Conservation (phyloP, 2,888 invertebrate genomes). For the Artemia sp. region DNA sequence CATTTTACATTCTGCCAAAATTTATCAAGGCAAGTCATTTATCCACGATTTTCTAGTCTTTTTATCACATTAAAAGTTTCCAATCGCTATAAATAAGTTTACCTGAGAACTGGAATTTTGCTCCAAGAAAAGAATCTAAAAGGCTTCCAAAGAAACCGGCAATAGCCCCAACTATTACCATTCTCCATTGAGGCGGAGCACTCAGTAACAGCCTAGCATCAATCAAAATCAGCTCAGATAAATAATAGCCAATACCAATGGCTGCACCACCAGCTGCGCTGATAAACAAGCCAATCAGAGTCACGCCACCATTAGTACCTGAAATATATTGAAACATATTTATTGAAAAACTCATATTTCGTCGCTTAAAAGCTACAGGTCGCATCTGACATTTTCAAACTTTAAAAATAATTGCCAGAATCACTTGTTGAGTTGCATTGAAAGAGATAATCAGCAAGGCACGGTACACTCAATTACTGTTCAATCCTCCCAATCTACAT, state of each 20-base stretch:
- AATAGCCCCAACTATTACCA: constrained; percentile 50
- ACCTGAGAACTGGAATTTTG: constrained; percentile 70
- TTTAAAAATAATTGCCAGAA: too few species aligned
- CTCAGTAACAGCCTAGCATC: constrained; percentile 40
- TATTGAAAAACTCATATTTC: too few species aligned
- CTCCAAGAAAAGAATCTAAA: constrained; percentile 66
- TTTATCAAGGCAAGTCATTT: too few species aligned
- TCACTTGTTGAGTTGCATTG: too few species aligned
- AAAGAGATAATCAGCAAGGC: too few species aligned
- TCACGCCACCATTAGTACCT: constrained; percentile 80
- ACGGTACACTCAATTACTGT: too few species aligned
- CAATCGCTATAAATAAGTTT: constrained; percentile 26
- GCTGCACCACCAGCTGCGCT: constrained; percentile 48
- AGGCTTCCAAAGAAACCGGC: constrained; percentile 63
- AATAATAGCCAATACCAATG: constrained; percentile 54
- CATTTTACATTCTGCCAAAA: too few species aligned
- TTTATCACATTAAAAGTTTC: too few species aligned
- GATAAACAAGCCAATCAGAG: constrained; percentile 38
- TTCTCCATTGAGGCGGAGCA: constrained; percentile 58
- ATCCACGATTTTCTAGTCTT: too few species aligned
- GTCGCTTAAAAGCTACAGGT: too few species aligned
- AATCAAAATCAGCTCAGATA: constrained; percentile 45
- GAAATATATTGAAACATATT: constrained; percentile 20
- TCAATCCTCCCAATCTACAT: too few species aligned
- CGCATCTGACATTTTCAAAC: too few species aligned